Evolutionary conservation across 2,888 invertebrate species (phyloP).

Genomic region (Julus scanicus): DNA sequence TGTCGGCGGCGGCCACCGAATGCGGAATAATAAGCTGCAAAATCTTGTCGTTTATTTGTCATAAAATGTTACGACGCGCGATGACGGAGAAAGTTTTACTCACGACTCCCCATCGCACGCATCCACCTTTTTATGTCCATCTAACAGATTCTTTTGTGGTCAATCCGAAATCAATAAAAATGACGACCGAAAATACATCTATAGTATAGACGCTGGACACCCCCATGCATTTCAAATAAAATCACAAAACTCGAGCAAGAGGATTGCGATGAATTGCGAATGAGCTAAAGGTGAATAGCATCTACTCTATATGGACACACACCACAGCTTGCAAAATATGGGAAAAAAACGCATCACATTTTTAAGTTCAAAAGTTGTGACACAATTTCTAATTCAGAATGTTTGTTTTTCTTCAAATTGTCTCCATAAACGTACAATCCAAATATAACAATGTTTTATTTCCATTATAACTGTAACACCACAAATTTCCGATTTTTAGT

Average conservation of each 20-base stretch:
- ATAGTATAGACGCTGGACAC: not conserved
- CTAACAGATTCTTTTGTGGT: constrained; percentile 34
- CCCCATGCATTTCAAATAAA: not conserved
- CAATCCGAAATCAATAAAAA: constrained; percentile 16
- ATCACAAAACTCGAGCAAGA: not conserved
- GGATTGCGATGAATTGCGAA: not conserved
- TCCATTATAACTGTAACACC: too few relatives aligned
- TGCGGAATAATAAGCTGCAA: constrained; percentile 15
- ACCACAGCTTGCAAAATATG: too few relatives aligned
- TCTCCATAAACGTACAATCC: too few relatives aligned
- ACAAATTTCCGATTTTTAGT: too few relatives aligned
- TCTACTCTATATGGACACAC: not conserved
- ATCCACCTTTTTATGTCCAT: constrained; percentile 13
- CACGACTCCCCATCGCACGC: not conserved
- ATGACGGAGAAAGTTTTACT: not conserved
- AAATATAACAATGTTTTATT: too few relatives aligned
- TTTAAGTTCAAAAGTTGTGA: too few relatives aligned
- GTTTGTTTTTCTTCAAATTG: too few relatives aligned
- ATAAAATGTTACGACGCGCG: constrained; percentile 1
- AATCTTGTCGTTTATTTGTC: constrained; percentile 42
- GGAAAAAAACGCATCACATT: too few relatives aligned
- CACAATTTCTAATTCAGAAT: too few relatives aligned
- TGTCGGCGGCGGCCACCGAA: not conserved
- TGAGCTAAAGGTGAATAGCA: not conserved
- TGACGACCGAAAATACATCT: not conserved